phyloP scores from a whole-genome alignment of 1,140 invertebrate genomes.

The Drosophila athabasca region DNA sequence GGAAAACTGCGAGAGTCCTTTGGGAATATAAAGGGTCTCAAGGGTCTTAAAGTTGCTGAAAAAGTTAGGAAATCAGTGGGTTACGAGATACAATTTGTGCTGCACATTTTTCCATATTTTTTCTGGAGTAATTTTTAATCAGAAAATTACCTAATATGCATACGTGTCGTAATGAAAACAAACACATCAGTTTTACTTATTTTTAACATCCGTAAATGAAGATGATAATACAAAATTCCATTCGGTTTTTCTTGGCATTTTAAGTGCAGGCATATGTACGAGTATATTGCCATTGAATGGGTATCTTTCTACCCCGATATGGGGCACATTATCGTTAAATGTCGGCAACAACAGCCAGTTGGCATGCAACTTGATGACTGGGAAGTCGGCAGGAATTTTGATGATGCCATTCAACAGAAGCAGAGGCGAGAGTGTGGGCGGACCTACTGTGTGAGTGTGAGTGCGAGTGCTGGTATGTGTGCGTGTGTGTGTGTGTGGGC shows the following conservation, averaged over 20 bases:
- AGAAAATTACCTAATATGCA: conserved; percentile 53
- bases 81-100: too few species aligned
- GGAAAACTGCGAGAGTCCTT: too few species aligned
- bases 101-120: too few species aligned
- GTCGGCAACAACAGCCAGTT: conserved; percentile 52
- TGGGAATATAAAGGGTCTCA: too few species aligned
- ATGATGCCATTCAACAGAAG: conserved; percentile 56
- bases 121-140: conserved; percentile 28
- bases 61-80: too few species aligned
- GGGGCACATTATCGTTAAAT: conserved; percentile 75
- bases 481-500: conserved; percentile 18
- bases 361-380: conserved; percentile 75
- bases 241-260: conserved; percentile 26
- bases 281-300: conserved; percentile 12
- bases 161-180: conserved; percentile 44
- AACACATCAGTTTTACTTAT: conserved; percentile 21
- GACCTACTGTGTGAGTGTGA: background rate
- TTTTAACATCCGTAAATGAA: too few species aligned
- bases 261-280: conserved; percentile 40
- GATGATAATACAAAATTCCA: conserved; percentile 7
- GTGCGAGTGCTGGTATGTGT: conserved; percentile 15
- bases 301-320: conserved; percentile 58
- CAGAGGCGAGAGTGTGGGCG: conserved; percentile 11
- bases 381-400: conserved; percentile 63
- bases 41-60: too few species aligned